Evolutionary conservation across 2,113 vertebrate genomes (phyloP).

Genomic region (Equus przewalskii): DNA sequence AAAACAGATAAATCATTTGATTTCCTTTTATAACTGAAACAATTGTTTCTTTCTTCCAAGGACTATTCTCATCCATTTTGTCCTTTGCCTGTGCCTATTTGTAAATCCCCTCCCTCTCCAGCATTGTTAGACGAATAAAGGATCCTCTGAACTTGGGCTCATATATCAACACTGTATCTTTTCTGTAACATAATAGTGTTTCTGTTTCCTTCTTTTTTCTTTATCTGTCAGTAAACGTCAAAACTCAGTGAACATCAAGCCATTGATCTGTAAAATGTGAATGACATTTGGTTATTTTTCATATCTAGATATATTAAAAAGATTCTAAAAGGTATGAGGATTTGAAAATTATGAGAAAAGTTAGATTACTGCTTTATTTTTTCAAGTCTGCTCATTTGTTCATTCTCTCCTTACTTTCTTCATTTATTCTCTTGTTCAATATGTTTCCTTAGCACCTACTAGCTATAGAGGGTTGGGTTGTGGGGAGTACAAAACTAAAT

Average conservation of each 20-base stretch:
- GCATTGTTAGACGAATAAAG: not conserved
- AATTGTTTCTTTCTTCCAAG: slow-evolving; percentile 16
- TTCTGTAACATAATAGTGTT: not conserved
- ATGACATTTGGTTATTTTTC: slow-evolving; percentile 22
- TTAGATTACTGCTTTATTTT: not conserved
- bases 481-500: not conserved
- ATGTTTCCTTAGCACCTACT: not conserved
- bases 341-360: slow-evolving; percentile 6
- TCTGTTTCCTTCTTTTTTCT: slow-evolving; percentile 1
- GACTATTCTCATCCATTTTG: not conserved
- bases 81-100: not conserved
- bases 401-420: not conserved
- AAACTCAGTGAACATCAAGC: not conserved
- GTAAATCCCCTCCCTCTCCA: not conserved
- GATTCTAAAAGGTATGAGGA: not conserved
- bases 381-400: not conserved
- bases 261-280: slow-evolving; percentile 9
- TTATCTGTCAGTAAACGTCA: not conserved
- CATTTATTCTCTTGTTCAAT: not conserved
- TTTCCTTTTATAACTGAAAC: not conserved
- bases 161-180: not conserved
- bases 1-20: not conserved
- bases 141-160: not conserved
- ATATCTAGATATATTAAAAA: not conserved
- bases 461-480: not conserved